A percentile compares a stretch with the other conserved stretches of the same genome.
Conservation (phyloP, 2,888 invertebrate genomes). For the Physocephala rufipes region DNA sequence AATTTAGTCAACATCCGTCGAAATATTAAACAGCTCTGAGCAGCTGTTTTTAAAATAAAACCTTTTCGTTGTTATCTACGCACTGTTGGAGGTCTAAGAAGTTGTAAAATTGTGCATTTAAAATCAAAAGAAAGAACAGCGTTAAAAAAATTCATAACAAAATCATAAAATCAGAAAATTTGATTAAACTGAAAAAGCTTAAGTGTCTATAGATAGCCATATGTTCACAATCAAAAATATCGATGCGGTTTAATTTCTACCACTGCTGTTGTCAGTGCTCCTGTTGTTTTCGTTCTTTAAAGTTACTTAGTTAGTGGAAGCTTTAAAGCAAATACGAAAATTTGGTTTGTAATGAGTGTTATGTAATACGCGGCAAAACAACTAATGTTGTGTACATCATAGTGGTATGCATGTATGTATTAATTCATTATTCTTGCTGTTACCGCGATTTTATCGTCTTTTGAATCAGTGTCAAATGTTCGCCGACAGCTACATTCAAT, state of each 20-base stretch:
- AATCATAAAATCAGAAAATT: slow-evolving; percentile 1
- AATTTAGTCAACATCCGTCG: background rate
- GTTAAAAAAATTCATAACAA: slow-evolving; percentile 2
- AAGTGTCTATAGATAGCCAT: too few species aligned
- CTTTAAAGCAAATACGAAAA: slow-evolving; percentile 32
- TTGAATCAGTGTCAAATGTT: too few species aligned
- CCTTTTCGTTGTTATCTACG: background rate
- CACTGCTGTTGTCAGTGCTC: background rate
- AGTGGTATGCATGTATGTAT: background rate
- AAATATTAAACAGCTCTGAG: background rate
- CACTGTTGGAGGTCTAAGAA: slow-evolving; percentile 1
- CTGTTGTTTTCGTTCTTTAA: background rate
- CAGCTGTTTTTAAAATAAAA: slow-evolving; percentile 4
- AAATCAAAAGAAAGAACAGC: background rate
- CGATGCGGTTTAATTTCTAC: too few species aligned
- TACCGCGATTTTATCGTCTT: background rate
- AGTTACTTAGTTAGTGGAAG: background rate
- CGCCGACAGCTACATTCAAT: too few species aligned
- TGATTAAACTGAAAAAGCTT: too few species aligned
- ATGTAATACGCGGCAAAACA: background rate
- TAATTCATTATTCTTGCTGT: background rate
- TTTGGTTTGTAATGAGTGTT: too few species aligned
- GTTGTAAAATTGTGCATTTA: slow-evolving; percentile 5
- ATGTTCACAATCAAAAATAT: too few species aligned
- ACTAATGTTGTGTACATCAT: slow-evolving; percentile 16